A percentile compares a stretch with the other conserved stretches of the same genome.
These are phyloP conservation scores for Potamarius usumacintae DNA, from an alignment of 2,113 vertebrate genomes.

Conservation along the genomic window DNA sequence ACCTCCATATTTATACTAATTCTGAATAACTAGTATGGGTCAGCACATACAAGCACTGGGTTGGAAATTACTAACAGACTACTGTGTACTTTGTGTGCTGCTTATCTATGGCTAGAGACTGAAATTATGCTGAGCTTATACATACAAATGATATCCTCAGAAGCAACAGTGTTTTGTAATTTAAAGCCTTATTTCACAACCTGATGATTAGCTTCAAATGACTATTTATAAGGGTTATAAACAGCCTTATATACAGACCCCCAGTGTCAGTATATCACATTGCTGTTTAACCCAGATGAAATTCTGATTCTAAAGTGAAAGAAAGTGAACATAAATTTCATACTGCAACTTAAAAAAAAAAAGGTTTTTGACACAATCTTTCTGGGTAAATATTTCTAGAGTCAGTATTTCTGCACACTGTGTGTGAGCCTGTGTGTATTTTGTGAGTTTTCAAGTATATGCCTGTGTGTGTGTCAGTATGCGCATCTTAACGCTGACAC, in stretches of 20 bases:
- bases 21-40: neutral
- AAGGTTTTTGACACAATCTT: neutral
- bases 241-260: neutral
- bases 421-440: slow-evolving; percentile 50
- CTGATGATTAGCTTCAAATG: slow-evolving; percentile 2
- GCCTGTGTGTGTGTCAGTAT: slow-evolving; percentile 56
- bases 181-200: neutral
- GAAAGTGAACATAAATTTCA: slow-evolving; percentile 10
- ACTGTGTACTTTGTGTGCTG: neutral
- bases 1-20: no score
- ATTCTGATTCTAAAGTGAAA: slow-evolving; percentile 26
- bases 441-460: slow-evolving; percentile 56
- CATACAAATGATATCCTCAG: neutral
- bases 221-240: neutral
- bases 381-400: neutral
- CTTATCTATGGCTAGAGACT: neutral
- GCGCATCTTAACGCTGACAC: slow-evolving; percentile 53
- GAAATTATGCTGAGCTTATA: neutral
- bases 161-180: neutral
- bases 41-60: neutral
- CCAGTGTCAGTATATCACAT: neutral
- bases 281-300: neutral
- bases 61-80: neutral
- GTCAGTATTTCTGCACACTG: neutral
- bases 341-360: slow-evolving; percentile 5